phyloP scores from a whole-genome alignment of 2,113 vertebrate species.

The Corythoichthys intestinalis region DNA sequence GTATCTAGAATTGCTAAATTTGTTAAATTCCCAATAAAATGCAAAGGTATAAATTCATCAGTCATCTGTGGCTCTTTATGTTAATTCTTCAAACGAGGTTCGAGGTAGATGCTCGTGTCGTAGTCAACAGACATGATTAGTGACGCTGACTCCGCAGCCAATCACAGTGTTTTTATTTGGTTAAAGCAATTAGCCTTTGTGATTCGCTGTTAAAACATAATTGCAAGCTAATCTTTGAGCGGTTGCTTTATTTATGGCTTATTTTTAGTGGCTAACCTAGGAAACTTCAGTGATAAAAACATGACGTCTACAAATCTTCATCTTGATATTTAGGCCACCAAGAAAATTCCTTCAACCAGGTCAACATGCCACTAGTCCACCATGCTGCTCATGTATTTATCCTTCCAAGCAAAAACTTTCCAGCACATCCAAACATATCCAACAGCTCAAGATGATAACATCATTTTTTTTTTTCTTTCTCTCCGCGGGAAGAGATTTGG shows the following conservation, averaged over 20 bases:
- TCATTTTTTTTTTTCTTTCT: conserved; percentile 9
- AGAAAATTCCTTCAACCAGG: background rate
- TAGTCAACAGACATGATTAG: conserved; percentile 22
- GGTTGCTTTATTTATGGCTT: conserved; percentile 3
- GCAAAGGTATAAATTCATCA: too few relatives aligned
- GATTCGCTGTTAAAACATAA: conserved; percentile 95
- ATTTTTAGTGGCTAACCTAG: background rate
- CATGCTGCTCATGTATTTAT: background rate
- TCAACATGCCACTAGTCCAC: background rate
- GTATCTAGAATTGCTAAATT: background rate
- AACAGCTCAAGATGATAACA: conserved; percentile 1
- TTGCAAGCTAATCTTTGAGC: conserved; percentile 66
- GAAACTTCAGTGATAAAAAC: background rate
- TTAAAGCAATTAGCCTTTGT: conserved; percentile 87
- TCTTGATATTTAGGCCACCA: background rate
- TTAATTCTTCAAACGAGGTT: conserved; percentile 77
- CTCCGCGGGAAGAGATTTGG: conserved; percentile 4
- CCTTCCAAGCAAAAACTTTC: background rate
- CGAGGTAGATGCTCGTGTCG: conserved; percentile 23
- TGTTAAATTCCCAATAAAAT: background rate
- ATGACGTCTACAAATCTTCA: background rate
- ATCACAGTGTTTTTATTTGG: conserved; percentile 88
- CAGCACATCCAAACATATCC: background rate
- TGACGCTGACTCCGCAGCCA: conserved; percentile 82
- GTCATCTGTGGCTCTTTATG: conserved; percentile 54